Evolutionary conservation across 2,888 invertebrate genomes (phyloP).

Genomic region (Mesorhabditis sp.): DNA sequence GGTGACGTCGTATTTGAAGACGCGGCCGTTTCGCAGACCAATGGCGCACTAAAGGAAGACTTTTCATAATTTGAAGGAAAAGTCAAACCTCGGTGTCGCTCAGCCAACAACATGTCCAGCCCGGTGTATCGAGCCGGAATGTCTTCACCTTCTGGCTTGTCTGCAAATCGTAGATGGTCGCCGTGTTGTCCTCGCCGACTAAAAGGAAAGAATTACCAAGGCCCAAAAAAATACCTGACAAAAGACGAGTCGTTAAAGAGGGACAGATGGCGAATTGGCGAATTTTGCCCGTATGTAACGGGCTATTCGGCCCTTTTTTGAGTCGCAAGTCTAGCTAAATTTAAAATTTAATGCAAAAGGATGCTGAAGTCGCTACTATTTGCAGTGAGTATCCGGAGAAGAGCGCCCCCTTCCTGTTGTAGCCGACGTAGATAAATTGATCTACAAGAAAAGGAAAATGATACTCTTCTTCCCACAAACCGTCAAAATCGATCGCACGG

Average conservation of each 20-base stretch:
- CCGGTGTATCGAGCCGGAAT: neutral
- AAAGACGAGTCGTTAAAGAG: neutral
- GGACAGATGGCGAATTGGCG: neutral
- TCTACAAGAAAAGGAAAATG: no score
- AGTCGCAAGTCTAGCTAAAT: neutral
- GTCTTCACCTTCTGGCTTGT: neutral
- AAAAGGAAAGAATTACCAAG: neutral
- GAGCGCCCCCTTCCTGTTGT: no score
- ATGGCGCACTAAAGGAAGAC: conserved; percentile 6
- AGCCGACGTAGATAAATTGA: no score
- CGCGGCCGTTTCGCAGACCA: conserved; percentile 15
- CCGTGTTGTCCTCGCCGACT: neutral
- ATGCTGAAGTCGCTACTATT: no score
- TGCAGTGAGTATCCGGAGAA: no score
- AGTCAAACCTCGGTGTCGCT: neutral
- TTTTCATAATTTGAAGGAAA: neutral
- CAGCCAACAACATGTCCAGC: neutral
- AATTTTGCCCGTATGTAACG: neutral
- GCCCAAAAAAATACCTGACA: neutral
- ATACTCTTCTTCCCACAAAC: neutral
- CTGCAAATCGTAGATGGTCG: neutral
- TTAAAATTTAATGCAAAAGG: neutral
- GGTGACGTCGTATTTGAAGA: conserved; percentile 7
- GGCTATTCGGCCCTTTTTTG: neutral
- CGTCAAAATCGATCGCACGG: neutral